Percentiles rank a stretch among this genome's conserved stretches.
Evolutionary conservation across 2,888 invertebrate genomes (phyloP).

Genomic region (Mythimna pallens): DNA sequence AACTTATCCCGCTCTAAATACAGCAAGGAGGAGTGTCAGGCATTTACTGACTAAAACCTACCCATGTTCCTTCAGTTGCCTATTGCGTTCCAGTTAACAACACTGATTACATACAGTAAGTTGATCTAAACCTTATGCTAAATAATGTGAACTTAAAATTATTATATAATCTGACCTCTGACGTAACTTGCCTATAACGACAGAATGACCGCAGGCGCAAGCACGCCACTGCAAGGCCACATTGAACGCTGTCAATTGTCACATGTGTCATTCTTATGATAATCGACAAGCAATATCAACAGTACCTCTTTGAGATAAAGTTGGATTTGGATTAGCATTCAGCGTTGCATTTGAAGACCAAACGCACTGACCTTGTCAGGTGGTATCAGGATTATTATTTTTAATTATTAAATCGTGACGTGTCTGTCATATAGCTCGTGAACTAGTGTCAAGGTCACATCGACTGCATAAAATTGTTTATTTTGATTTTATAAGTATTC

Average conservation of each 20-base stretch:
- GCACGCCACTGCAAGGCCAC: conserved; percentile 58
- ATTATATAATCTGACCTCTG: conserved; percentile 62
- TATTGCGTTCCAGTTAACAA: no score
- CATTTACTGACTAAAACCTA: no score
- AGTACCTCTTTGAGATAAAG: conserved; percentile 25
- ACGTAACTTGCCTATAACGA: conserved; percentile 47
- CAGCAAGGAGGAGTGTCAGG: no score
- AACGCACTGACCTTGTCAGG: conserved; percentile 75
- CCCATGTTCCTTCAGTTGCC: no score
- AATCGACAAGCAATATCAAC: conserved; percentile 38
- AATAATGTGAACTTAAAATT: conserved; percentile 33
- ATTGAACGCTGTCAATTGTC: conserved; percentile 60
- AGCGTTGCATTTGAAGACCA: conserved; percentile 52
- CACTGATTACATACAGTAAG: conserved; percentile 1
- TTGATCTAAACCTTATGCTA: conserved; percentile 19
- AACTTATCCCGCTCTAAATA: no score
- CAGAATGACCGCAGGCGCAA: conserved; percentile 59
- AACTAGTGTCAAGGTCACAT: conserved; percentile 65
- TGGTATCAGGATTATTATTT: conserved; percentile 68
- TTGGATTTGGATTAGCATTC: conserved; percentile 30
- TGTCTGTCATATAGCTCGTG: conserved; percentile 63
- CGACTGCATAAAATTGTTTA: conserved; percentile 50
- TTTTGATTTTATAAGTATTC: conserved; percentile 40
- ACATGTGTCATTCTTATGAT: conserved; percentile 61
- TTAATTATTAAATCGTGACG: conserved; percentile 72